Base-by-base conservation (phyloP, 2,113 vertebrate species). In the Lophura nycthemera region DNA sequence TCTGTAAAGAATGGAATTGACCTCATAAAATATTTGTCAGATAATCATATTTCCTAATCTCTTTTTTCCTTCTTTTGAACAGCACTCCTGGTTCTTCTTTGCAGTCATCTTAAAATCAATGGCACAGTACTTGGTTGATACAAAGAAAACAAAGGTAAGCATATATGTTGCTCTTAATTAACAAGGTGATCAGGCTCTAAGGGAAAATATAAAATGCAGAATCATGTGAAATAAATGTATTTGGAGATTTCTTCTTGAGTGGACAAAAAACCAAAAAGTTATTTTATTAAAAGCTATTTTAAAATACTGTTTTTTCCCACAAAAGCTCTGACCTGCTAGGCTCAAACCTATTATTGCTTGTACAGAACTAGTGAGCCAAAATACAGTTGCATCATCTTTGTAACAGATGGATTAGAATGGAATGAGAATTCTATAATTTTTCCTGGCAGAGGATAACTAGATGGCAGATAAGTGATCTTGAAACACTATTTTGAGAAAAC, bases 11-110 rank as follows among this genome's bases (percentile, higher is more conserved):
- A 29, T 48, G 36, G 15, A 64, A 40, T 48, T 52, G 52, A 30
- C 6, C 24, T 64, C 4, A 1, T 34, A 56, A 90, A 79, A 38
- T 54, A 27, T 72, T 61, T 52, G 18, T 65, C 34, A 72, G 10
- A 15, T 42, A 60, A 65, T 60, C 1, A 16, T 42, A 87, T 80
- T 81, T 86, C 72, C 67, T 90, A 59, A 83, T 42, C 22, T 40
- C 63, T 20, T 59, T 63, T 85, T 69, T 72, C 71, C 29, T 92
- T 95, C 80, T 81, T 94, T 88, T 92, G 79, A 93, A 90, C 96
- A 99, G 99, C 99, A 99, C 95, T 99, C 98, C 90, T 99, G 99
- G 99, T 99, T 99, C 98, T 99, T 99, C 98, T 98, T 99, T 96
- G 98, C 99, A 87, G 98, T 99, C 92, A 98, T 99, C 71, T 96